Conservation (phyloP, 2,797 vertebrate genomes). For the Tympanoctomys barrerae region DNA sequence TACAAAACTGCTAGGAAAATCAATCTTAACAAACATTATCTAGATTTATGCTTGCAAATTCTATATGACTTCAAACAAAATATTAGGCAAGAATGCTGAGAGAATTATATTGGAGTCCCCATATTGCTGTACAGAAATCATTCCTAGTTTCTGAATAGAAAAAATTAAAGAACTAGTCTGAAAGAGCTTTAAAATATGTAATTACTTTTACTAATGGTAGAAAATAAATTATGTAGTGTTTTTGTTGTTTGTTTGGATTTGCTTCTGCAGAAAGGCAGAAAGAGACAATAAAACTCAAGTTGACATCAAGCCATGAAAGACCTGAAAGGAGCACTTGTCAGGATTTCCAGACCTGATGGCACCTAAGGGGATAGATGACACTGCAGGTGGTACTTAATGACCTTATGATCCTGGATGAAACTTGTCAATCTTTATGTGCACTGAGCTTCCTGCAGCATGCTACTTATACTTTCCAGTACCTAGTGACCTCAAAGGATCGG, state of each 20-base stretch:
- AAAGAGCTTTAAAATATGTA: neutral
- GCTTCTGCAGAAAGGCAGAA: neutral
- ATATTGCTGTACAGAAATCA: constrained; percentile 12
- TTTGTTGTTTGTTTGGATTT: neutral
- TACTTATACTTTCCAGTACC: too few species aligned
- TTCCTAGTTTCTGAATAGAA: neutral
- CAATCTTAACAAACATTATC: constrained; percentile 37
- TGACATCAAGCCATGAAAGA: constrained; percentile 10
- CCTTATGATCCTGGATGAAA: too few species aligned
- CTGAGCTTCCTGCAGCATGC: too few species aligned
- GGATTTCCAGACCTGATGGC: neutral
- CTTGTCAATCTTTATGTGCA: too few species aligned
- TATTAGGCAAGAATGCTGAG: neutral
- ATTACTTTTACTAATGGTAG: neutral
- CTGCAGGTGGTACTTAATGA: neutral
- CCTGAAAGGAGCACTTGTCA: neutral
- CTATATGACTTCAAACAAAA: constrained; percentile 10
- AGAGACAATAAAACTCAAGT: neutral
- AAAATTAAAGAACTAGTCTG: neutral
- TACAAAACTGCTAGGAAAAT: neutral
- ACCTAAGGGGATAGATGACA: neutral
- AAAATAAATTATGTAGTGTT: neutral
- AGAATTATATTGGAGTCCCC: neutral
- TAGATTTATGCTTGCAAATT: constrained; percentile 33
- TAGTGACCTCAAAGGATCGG: neutral